These are phyloP conservation scores for Trimorus sp. DNA, from an alignment of 2,888 invertebrate species.

Conservation along the genomic window DNA sequence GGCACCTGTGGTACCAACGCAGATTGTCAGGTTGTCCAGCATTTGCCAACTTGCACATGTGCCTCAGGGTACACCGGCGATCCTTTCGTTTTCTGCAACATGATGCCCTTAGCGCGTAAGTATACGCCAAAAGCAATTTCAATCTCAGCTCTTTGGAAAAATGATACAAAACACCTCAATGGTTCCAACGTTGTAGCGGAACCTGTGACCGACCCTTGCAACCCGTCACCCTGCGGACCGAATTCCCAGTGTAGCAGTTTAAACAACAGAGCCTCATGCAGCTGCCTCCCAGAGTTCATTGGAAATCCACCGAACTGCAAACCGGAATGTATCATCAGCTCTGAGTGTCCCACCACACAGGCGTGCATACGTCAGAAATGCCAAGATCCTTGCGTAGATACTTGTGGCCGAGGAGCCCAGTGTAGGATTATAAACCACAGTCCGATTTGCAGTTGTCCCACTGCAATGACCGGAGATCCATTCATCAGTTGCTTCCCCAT, in stretches of 20 bases:
- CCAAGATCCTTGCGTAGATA: slow-evolving; percentile 85
- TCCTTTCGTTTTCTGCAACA: slow-evolving; percentile 84
- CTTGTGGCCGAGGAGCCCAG: slow-evolving; percentile 84
- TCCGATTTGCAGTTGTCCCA: slow-evolving; percentile 86
- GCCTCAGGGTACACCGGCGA: slow-evolving; percentile 87
- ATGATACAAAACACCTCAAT: no score
- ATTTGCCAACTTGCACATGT: slow-evolving; percentile 91
- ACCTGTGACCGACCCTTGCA: slow-evolving; percentile 85
- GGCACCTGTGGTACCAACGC: slow-evolving; percentile 89
- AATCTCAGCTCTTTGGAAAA: no score
- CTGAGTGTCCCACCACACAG: slow-evolving; percentile 84
- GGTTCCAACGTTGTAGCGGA: slow-evolving; percentile 81
- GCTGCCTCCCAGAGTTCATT: slow-evolving; percentile 88
- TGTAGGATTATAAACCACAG: slow-evolving; percentile 85
- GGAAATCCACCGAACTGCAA: slow-evolving; percentile 92
- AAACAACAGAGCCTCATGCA: slow-evolving; percentile 90
- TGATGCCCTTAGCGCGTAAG: slow-evolving; percentile 8
- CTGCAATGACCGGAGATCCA: slow-evolving; percentile 84
- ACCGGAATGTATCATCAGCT: slow-evolving; percentile 85
- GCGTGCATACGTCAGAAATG: slow-evolving; percentile 86
- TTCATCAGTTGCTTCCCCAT: slow-evolving; percentile 83
- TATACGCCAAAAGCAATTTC: no score
- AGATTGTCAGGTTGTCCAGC: slow-evolving; percentile 83
- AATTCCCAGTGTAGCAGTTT: slow-evolving; percentile 87
- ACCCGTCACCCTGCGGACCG: slow-evolving; percentile 85